Base-by-base conservation (phyloP, 2,888 invertebrate genomes). In the Metacarcinus magister region DNA sequence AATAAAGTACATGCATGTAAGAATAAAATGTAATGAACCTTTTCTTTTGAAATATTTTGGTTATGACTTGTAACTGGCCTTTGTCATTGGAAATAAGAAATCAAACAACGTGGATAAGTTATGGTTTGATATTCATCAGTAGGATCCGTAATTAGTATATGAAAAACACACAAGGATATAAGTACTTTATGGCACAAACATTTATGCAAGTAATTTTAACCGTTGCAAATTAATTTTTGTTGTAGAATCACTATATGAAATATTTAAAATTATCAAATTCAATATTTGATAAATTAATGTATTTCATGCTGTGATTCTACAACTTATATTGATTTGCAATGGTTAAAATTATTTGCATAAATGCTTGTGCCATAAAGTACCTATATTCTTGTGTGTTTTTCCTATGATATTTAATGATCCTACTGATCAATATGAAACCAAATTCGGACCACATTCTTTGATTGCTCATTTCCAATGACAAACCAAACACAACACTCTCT, bases 1-100 rank as follows among this genome's bases (percentile, higher is more conserved):
- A 92, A 95, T 10, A 75, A 89, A 95, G 19, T 39, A 95, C 16
- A 94, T 4, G 43, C 3, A 90, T 43, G 43, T 46, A 46, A 48
- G 28, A 23, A 95, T 48, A 67, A n/a, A 67, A 5, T n/a, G 8
- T 43, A 28, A 8, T 87, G 4, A 43, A 93, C 54, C 13, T 32
- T 39, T 32, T 93, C 19, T 10, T 23, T 54, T n/a, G 43, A 48
- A 32, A 10, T 54, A n/a, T 39, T 46, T 75, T n/a, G 19, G 28
- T 0, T 54, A 92, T n/a, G 39, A 39, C 39, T 39, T 39, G 39
- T n/a, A 46, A 46, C 28, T 54, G 16, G 3, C 54, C 54, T 54
- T 19, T 67, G 60, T 67, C 60, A 67, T 67, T 23, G 4, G 3
- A n/a, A 67, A 67, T 67, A 23, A 7, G n/a, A 67, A 67, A 67